A percentile compares a stretch with the other conserved stretches of the same genome.
Conservation (phyloP, 2,113 vertebrate genomes). For the Serinus canaria region DNA sequence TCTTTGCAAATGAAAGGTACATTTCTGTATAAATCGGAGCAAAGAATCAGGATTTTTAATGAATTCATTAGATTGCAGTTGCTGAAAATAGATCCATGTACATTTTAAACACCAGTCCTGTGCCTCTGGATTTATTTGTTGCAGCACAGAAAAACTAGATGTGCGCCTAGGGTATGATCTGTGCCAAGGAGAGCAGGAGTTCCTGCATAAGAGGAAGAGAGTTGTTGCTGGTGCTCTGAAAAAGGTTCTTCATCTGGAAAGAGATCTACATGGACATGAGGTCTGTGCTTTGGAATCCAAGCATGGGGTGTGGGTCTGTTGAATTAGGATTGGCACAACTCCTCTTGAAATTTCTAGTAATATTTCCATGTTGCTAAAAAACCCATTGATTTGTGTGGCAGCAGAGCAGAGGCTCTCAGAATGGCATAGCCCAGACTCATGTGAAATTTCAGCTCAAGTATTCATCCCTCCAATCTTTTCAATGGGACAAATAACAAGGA, state of each 20-base stretch:
- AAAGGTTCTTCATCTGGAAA: conserved; percentile 69
- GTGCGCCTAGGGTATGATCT: conserved; percentile 80
- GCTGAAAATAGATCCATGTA: background rate
- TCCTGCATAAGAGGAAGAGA: conserved; percentile 77
- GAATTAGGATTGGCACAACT: background rate
- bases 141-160: conserved; percentile 67
- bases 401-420: background rate
- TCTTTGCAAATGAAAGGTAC: background rate
- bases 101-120: background rate
- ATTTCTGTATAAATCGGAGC: background rate
- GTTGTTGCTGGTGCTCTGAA: conserved; percentile 76
- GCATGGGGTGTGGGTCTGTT: background rate
- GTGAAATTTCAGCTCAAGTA: background rate
- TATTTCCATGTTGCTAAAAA: background rate
- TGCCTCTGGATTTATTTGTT: conserved; percentile 8
- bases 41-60: background rate
- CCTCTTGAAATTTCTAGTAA: background rate
- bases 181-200: conserved; percentile 77
- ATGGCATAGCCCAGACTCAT: background rate
- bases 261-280: conserved; percentile 66
- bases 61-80: background rate
- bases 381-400: background rate
- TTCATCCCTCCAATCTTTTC: background rate
- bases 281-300: conserved; percentile 54
- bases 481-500: background rate